Conservation (phyloP, 2,888 invertebrate genomes). For the Entomobrya multifasciata region DNA sequence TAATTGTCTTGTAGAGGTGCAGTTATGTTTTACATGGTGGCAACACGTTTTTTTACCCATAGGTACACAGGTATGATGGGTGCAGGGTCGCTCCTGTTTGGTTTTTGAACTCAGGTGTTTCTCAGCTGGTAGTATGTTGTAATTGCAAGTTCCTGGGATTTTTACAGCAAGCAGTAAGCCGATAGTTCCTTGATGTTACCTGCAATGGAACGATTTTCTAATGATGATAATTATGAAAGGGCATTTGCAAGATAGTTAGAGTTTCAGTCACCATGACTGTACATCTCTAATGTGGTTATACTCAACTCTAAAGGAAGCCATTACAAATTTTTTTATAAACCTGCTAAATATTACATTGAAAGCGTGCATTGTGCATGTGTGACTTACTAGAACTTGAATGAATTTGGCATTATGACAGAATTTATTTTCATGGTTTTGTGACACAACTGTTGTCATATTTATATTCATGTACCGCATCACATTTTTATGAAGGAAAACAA, state of each 20-base stretch:
- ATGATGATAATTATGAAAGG: too few relatives aligned
- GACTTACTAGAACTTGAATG: conserved; percentile 37
- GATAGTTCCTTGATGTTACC: conserved; percentile 27
- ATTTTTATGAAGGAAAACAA: conserved; percentile 52
- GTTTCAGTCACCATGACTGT: too few relatives aligned
- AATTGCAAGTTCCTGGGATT: background rate
- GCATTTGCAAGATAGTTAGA: too few relatives aligned
- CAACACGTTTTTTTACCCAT: conserved; percentile 2
- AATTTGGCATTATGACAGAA: conserved; percentile 38
- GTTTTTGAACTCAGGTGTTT: background rate
- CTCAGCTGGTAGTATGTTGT: background rate
- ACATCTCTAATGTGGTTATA: too few relatives aligned
- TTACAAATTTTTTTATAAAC: too few relatives aligned
- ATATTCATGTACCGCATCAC: background rate
- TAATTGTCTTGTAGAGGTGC: conserved; percentile 31
- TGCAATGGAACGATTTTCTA: too few relatives aligned
- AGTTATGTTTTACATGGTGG: conserved; percentile 49
- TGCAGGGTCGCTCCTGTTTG: conserved; percentile 11
- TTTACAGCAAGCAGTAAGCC: conserved; percentile 50
- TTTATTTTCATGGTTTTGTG: conserved; percentile 55
- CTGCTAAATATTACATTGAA: too few relatives aligned
- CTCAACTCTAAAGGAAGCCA: too few relatives aligned
- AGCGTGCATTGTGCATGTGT: too few relatives aligned
- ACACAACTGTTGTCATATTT: conserved; percentile 15
- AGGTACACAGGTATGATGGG: background rate